Conservation (phyloP, 1,140 invertebrate species). For the Holotrichia oblita region DNA sequence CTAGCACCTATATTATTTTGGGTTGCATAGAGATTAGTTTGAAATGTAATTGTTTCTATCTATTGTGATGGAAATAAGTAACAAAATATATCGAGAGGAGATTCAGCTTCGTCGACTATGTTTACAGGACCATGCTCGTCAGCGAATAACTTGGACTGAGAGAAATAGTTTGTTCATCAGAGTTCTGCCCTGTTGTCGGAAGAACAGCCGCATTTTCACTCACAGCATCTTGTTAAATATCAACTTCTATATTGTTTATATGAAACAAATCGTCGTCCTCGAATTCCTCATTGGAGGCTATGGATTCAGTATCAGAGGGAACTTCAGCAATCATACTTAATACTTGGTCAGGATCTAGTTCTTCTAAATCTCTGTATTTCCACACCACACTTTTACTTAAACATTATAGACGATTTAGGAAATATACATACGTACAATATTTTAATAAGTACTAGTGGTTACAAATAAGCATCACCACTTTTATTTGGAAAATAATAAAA, state of each 20-base stretch:
- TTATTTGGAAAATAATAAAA: too few relatives aligned
- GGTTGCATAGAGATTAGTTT: slow-evolving; percentile 17
- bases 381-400: too few relatives aligned
- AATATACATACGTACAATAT: too few relatives aligned
- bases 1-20: neutral
- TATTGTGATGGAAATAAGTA: neutral
- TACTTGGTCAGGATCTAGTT: too few relatives aligned
- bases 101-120: neutral
- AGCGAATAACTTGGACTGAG: neutral
- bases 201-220: neutral
- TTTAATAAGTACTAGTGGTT: too few relatives aligned
- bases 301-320: too few relatives aligned
- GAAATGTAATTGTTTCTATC: slow-evolving; percentile 7
- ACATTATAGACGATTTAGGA: too few relatives aligned
- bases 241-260: neutral
- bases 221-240: neutral
- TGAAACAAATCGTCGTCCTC: neutral
- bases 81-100: neutral
- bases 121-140: neutral
- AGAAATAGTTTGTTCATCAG: neutral
- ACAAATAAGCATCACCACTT: too few relatives aligned
- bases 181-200: neutral
- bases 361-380: too few relatives aligned
- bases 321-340: too few relatives aligned
- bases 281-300: too few relatives aligned